A percentile compares a stretch with the other conserved stretches of the same genome.
Evolutionary conservation across 2,797 vertebrate species (phyloP).

Genomic region (Lepidocolaptes lacrymiger): DNA sequence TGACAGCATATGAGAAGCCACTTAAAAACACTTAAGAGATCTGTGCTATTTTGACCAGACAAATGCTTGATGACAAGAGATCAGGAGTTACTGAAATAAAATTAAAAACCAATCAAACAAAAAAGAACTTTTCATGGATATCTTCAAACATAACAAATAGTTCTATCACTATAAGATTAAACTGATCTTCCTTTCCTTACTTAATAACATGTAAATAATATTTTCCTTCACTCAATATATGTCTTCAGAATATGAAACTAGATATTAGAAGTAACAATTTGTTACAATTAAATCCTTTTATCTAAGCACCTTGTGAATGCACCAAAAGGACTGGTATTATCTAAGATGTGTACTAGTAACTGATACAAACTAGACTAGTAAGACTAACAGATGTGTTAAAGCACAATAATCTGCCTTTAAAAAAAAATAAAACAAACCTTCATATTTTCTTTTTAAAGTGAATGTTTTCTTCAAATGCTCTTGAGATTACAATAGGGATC

Average conservation of each 20-base stretch:
- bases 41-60: not conserved
- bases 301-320: not conserved
- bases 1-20: not conserved
- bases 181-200: not conserved
- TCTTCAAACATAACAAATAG: not conserved
- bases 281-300: not conserved
- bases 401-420: not conserved
- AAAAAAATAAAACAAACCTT: not conserved
- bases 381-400: not conserved
- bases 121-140: not conserved
- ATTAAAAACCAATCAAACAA: not conserved
- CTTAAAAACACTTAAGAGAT: not conserved
- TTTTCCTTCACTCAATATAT: not conserved
- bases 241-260: not conserved
- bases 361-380: not conserved
- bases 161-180: not conserved
- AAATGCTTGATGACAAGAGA: not conserved
- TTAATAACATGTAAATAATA: not conserved
- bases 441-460: not conserved
- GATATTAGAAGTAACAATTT: not conserved
- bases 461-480: not conserved
- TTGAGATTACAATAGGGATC: not conserved
- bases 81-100: not conserved
- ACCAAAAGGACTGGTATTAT: not conserved
- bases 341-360: not conserved